Conservation (phyloP, 2,888 invertebrate species). For the Empis stercorea region DNA sequence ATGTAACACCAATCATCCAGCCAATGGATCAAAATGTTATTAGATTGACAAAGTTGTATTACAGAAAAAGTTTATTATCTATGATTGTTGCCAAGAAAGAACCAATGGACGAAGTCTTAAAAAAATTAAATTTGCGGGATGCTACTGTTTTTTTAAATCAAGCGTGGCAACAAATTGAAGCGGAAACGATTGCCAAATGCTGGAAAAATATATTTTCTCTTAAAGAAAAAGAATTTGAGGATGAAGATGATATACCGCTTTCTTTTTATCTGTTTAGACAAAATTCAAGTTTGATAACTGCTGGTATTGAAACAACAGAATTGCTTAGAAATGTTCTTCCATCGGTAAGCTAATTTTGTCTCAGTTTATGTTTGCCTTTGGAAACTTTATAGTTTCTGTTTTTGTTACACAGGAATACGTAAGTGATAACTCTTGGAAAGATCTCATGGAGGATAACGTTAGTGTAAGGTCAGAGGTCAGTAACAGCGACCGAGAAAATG, state of each 20-base stretch:
- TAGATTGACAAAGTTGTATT: slow-evolving; percentile 9
- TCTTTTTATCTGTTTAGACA: no score
- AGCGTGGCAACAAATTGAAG: slow-evolving; percentile 9
- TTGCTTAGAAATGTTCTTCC: no score
- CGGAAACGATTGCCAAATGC: slow-evolving; percentile 7
- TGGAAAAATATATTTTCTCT: slow-evolving; percentile 7
- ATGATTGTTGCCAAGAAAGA: slow-evolving; percentile 8
- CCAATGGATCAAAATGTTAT: slow-evolving; percentile 14
- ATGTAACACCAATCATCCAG: slow-evolving; percentile 14
- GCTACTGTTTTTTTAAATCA: slow-evolving; percentile 9
- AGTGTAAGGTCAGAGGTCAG: no score
- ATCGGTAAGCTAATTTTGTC: no score
- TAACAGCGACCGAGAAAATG: no score
- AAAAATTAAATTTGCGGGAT: slow-evolving; percentile 11
- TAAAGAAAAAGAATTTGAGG: slow-evolving; percentile 3
- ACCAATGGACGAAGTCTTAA: slow-evolving; percentile 9
- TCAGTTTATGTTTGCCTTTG: no score
- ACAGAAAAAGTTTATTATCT: slow-evolving; percentile 9
- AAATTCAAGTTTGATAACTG: no score
- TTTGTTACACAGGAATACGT: no score
- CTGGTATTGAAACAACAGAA: no score
- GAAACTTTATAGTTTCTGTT: no score
- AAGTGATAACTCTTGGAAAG: no score
- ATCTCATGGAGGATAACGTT: no score
- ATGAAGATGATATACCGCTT: slow-evolving; percentile 8